Conservation (phyloP, 2,888 invertebrate genomes). For the Drosophila emarginata region DNA sequence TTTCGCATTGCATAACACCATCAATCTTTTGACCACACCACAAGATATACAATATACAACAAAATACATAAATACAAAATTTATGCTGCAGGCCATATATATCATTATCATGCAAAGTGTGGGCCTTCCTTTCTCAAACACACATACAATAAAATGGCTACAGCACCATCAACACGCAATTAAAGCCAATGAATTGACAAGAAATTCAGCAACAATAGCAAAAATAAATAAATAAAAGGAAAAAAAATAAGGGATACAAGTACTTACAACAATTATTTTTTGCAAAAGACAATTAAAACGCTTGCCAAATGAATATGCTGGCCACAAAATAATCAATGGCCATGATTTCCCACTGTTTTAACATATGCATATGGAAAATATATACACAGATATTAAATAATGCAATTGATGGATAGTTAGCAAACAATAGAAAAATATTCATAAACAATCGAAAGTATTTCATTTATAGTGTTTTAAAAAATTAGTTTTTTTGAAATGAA, state of each 20-base stretch:
- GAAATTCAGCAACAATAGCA: conserved; percentile 56
- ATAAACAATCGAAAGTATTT: no score
- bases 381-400: no score
- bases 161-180: conserved; percentile 54
- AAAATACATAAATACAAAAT: conserved; percentile 14
- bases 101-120: conserved; percentile 55
- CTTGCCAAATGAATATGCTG: conserved; percentile 49
- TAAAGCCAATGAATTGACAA: conserved; percentile 73
- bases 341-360: conserved; percentile 50
- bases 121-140: conserved; percentile 28
- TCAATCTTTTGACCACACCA: conserved; percentile 72
- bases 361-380: not conserved
- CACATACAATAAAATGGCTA: not conserved
- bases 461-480: no score
- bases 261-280: conserved; percentile 3
- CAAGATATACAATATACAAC: conserved; percentile 13
- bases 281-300: conserved; percentile 56
- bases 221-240: conserved; percentile 44
- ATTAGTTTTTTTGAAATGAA: no score
- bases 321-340: conserved; percentile 44
- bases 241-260: not conserved
- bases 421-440: no score
- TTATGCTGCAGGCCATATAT: conserved; percentile 69
- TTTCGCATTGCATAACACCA: conserved; percentile 72
- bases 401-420: no score